Percentiles rank a stretch among this genome's conserved stretches.
These are phyloP conservation scores for Dasypus novemcinctus DNA, from an alignment of 2,113 vertebrate species.

Conservation along the genomic window DNA sequence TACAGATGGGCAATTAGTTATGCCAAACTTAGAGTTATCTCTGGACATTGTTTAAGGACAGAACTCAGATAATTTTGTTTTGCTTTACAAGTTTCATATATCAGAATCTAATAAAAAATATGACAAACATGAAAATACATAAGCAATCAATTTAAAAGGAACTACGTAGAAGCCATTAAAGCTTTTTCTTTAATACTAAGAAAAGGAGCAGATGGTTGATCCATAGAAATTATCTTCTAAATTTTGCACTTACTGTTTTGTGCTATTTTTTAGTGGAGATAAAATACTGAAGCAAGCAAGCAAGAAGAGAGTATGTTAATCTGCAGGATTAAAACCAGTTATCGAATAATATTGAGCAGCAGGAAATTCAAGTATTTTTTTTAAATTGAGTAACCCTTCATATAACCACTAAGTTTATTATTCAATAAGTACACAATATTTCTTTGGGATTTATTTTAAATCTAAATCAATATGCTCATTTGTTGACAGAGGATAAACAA, in stretches of 20 bases:
- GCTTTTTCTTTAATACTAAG: background rate
- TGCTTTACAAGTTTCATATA: background rate
- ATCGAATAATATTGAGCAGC: conserved; percentile 54
- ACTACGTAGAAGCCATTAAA: conserved; percentile 18
- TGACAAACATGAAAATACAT: background rate
- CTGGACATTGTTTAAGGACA: background rate
- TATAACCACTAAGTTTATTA: background rate
- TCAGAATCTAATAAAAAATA: background rate
- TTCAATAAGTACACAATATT: background rate
- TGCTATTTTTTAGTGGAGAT: conserved; percentile 40
- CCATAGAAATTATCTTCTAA: background rate
- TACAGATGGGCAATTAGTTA: background rate
- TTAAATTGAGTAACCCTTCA: background rate
- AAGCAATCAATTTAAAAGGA: background rate
- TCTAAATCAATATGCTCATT: background rate
- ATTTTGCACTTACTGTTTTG: background rate
- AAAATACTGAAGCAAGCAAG: conserved; percentile 52
- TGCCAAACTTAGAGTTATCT: background rate
- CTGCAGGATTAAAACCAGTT: background rate
- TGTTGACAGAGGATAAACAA: background rate
- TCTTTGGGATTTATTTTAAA: background rate
- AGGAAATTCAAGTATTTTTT: conserved; percentile 52
- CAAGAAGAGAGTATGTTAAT: conserved; percentile 46
- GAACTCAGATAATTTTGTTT: background rate
- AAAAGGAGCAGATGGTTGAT: conserved; percentile 41